phyloP scores from a whole-genome alignment of 1,140 invertebrate genomes.

The Bombus haemorrhoidalis region DNA sequence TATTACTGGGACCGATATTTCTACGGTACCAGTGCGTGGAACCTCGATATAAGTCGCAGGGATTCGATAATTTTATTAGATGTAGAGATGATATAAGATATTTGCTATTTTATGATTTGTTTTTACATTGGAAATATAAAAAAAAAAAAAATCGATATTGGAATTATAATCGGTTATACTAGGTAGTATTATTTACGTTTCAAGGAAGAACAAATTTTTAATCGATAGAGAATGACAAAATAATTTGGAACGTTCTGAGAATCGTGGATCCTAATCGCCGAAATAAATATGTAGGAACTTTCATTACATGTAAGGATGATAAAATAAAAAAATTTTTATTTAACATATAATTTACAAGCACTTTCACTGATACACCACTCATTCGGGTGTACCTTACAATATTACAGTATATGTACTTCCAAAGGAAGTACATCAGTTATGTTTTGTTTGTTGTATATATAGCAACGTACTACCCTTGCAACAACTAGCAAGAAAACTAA shows the following conservation, averaged over 20 bases:
- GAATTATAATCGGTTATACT: no score
- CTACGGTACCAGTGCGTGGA: not conserved
- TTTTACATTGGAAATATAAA: not conserved
- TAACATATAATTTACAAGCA: no score
- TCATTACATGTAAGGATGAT: no score
- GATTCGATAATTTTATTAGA: not conserved
- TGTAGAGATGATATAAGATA: no score
- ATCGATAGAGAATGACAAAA: constrained; percentile 73
- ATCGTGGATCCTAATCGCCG: no score
- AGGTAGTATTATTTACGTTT: no score
- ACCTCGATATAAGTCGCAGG: not conserved
- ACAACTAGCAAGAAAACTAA: not conserved
- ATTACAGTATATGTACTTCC: constrained; percentile 84
- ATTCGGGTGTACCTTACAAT: no score
- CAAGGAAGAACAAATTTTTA: not conserved
- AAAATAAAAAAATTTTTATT: no score
- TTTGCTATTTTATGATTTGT: no score
- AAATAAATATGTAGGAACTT: no score
- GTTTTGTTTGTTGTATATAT: not conserved
- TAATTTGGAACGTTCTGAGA: constrained; percentile 86
- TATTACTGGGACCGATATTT: constrained; percentile 35
- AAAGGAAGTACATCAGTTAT: not conserved
- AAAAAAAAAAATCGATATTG: not conserved
- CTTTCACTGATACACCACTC: no score
- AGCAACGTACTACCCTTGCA: rapidly evolving